These are phyloP conservation scores for Hemiscyllium ocellatum DNA, from an alignment of 2,113 vertebrate genomes.

Conservation along the genomic window DNA sequence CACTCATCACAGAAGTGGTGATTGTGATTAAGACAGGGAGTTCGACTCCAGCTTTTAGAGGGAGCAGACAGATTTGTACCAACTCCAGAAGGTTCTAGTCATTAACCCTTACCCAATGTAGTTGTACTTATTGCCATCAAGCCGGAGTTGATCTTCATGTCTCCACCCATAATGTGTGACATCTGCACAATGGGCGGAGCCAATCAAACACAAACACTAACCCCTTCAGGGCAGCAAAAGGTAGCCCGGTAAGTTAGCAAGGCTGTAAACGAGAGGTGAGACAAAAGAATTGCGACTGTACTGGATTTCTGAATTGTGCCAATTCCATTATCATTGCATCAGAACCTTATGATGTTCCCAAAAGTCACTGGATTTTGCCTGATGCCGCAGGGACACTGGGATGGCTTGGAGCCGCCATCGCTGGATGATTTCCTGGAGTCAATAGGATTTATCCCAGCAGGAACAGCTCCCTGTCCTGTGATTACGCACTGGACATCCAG, in stretches of 20 bases:
- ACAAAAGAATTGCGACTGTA: not conserved
- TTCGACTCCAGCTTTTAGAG: too few species aligned
- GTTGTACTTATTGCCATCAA: too few species aligned
- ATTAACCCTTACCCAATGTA: too few species aligned
- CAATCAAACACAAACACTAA: too few species aligned
- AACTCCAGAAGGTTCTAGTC: too few species aligned
- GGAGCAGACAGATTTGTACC: too few species aligned
- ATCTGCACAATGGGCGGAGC: too few species aligned
- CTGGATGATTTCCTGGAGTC: not conserved
- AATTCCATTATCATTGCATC: not conserved
- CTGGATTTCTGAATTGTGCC: not conserved
- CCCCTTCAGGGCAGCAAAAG: not conserved
- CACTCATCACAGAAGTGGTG: too few species aligned
- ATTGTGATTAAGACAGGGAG: too few species aligned
- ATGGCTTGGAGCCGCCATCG: not conserved
- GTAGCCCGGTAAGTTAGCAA: not conserved
- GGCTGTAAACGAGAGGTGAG: too few species aligned
- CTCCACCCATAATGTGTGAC: too few species aligned
- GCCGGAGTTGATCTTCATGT: too few species aligned
- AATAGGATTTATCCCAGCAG: not conserved
- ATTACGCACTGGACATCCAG: not conserved
- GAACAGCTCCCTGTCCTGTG: not conserved
- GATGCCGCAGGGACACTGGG: not conserved
- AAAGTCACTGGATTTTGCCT: not conserved
- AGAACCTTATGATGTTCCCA: not conserved